Evolutionary conservation across 1,140 invertebrate species (phyloP), one percentile per base, ranked within the genome.

Genomic region (Amyelois transitella): DNA sequence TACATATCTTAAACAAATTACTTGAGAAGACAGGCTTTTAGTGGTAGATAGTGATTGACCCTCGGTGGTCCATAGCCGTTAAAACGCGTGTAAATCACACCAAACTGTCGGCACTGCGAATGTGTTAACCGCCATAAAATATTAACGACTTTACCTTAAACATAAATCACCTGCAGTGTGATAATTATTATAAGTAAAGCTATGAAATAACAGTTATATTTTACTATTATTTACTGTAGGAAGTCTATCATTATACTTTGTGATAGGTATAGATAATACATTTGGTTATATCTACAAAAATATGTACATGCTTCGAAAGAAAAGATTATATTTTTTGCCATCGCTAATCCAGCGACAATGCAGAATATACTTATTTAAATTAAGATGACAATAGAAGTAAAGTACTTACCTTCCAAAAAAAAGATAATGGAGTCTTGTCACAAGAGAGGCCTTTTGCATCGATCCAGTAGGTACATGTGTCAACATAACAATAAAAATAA

Each of bases 111-210:
- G 20, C 38, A 53, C 22, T 44, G 51, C 51, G 20, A 48, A 48
- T 48, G 45, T 21, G 51, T 44, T 53, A 53, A 53, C 12, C 38
- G 19, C 43, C 19, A 53, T 64, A 53, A 59, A 64, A 64, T 59
- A 60, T 64, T 64, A 60, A 64, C 58, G 43, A 52, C 48, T 51
- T 49, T 60, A 58, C 55, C 53, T 55, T 57, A 45, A 53, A 44
- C 56, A 52, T 64, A 72, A 71, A 66, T 64, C 63, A 64, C 69
- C 69, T 56, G 58, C 60, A 61, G 64, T 60, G 45, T 48, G 45
- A 48, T 48, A 48, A 48, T 48, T 48, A 48, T 48, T 21, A 48
- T 48, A 48, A 48, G 20, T 48, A 21, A 17, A 2, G 18, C 45
- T 18, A 48, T 48, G 18, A 48, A 48, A 22, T 48, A 45, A 12